Evolutionary conservation across 2,113 vertebrate genomes (phyloP).

Genomic region (Crotophaga sulcirostris): DNA sequence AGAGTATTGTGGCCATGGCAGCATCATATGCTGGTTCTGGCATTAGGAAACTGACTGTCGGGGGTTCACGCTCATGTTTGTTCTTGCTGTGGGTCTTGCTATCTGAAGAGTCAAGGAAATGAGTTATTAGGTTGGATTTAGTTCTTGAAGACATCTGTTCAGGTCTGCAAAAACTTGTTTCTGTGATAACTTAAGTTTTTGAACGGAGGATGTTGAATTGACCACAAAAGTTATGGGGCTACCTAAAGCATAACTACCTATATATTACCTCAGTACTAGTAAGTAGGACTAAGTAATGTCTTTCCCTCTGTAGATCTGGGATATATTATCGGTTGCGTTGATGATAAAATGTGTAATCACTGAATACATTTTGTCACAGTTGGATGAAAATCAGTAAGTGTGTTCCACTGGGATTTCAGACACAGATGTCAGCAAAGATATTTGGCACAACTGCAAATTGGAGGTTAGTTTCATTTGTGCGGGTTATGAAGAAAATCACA

Average conservation of each 20-base stretch:
- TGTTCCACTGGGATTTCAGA: conserved; percentile 32
- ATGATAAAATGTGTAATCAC: conserved; percentile 57
- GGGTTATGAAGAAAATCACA: conserved; percentile 28
- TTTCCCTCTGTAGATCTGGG: conserved; percentile 10
- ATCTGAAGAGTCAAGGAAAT: neutral
- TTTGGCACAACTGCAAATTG: conserved; percentile 48
- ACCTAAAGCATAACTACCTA: neutral
- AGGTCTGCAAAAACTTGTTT: neutral
- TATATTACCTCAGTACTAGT: neutral
- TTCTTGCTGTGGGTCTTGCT: neutral
- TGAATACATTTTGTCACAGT: conserved; percentile 59
- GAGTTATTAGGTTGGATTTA: neutral
- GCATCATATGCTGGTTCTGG: neutral
- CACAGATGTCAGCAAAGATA: conserved; percentile 60
- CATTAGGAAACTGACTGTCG: neutral
- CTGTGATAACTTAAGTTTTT: neutral
- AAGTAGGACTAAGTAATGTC: neutral
- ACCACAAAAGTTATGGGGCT: neutral
- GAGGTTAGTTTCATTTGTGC: conserved; percentile 29
- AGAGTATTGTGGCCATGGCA: neutral
- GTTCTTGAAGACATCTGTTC: neutral
- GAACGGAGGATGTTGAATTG: neutral
- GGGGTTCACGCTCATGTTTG: neutral
- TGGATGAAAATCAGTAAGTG: conserved; percentile 53
- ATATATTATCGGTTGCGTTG: conserved; percentile 6